Base-by-base conservation (phyloP, 2,888 invertebrate genomes). In the Trissolcus japonicus region DNA sequence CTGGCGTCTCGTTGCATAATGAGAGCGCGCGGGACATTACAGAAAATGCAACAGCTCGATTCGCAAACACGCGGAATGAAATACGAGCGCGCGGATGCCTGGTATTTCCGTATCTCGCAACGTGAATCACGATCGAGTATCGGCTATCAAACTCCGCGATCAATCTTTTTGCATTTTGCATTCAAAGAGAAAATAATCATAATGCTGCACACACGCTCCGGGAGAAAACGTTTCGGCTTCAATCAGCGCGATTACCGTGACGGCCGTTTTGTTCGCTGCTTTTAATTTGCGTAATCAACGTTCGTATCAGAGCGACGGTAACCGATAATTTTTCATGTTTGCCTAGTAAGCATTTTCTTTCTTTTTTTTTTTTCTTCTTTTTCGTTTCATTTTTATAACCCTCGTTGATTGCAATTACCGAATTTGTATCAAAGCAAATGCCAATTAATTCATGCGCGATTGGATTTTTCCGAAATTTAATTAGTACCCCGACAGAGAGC, bases 101-200 rank as follows among this genome's bases (percentile, higher is more conserved):
- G 73, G 77, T 65, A 73, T 73, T 78, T 78, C 69, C 77, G 77
- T 78, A 78, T 78, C 77, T 68, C 56, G 68, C 67, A 43, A 65
- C 73, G 77, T 78, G 73, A 67, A 78, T 78, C 77, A 57, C 76
- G 72, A 76, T 72, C 54, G 59, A 68, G 6, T 73, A 74, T 77
- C 73, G 72, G 60, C 73, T 63, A 69, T 77, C 73, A 68, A 68
- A 50, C n/a, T 55, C 43, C 48, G 61, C 65, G 69, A 78, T 66
- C 69, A 69, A 78, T 74, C 78, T 73, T 35, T 35, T 43, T 48
- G 69, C 60, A 57, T 66, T 69, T 63, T 63, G 73, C 68, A 63
- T 68, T 69, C 57, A 67, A 66, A 67, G 57, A 11, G 14, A 69
- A 76, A 46, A 46, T 71, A 71, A 69, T 71, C 60, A 65, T 69